phyloP scores from a whole-genome alignment of 2,113 vertebrate genomes.

The Chloropsis cyanopogon region DNA sequence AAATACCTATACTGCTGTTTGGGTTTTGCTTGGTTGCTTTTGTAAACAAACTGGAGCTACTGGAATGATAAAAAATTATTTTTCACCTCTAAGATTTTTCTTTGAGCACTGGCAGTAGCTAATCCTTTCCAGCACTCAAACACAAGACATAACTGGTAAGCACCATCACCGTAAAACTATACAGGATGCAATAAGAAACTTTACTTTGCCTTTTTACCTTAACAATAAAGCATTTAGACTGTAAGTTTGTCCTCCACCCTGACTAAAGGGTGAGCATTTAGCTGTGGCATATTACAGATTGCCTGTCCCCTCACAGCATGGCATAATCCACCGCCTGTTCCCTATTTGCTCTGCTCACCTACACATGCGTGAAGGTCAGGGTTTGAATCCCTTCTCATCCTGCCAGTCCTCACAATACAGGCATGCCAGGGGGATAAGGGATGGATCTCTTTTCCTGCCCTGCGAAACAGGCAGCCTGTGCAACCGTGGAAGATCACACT shows the following conservation, averaged over 20 bases:
- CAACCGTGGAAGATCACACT: background rate
- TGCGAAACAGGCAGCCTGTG: background rate
- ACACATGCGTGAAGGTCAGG: background rate
- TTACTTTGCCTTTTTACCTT: background rate
- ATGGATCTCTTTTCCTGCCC: background rate
- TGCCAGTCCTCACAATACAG: background rate
- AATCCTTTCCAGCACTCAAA: background rate
- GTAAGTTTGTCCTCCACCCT: background rate
- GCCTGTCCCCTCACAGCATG: background rate
- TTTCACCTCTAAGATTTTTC: background rate
- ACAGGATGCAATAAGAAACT: background rate
- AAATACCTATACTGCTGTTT: background rate
- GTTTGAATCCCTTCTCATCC: background rate
- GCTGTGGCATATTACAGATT: background rate
- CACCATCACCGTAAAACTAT: background rate
- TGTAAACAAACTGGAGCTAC: background rate
- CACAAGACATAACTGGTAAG: background rate
- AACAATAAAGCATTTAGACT: background rate
- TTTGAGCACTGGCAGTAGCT: background rate
- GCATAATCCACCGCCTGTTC: background rate
- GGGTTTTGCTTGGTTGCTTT: background rate
- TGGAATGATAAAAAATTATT: background rate
- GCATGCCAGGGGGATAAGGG: background rate
- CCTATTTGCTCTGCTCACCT: background rate
- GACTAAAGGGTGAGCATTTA: background rate